phyloP scores from a whole-genome alignment of 2,888 invertebrate species.

The Laspeyria flexula region DNA sequence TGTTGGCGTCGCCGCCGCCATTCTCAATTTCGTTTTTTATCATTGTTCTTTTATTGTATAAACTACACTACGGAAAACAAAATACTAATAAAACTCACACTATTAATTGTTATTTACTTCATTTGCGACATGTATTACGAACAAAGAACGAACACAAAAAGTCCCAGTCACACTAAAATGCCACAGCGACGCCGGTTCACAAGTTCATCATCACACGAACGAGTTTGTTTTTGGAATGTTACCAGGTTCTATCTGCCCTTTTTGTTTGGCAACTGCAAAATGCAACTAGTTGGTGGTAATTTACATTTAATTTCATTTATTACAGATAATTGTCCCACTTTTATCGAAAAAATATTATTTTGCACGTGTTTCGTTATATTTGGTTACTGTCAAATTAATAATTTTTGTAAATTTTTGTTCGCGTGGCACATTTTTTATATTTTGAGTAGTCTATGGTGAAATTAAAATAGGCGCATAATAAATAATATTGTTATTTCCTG shows the following conservation, averaged over 20 bases:
- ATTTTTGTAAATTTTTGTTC: conserved; percentile 61
- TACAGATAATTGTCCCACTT: conserved; percentile 23
- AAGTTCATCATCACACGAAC: conserved; percentile 79
- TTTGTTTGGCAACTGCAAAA: conserved; percentile 43
- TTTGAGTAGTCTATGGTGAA: conserved; percentile 55
- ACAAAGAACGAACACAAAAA: conserved; percentile 83
- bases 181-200: conserved; percentile 84
- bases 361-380: conserved; percentile 58
- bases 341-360: conserved; percentile 29
- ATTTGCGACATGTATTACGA: conserved; percentile 77
- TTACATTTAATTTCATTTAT: conserved; percentile 45
- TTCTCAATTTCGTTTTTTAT: conserved; percentile 83
- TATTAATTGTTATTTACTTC: conserved; percentile 71
- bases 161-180: conserved; percentile 75
- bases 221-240: conserved; percentile 82
- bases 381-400: conserved; percentile 61
- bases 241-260: conserved; percentile 69
- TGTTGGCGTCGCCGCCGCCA: conserved; percentile 85
- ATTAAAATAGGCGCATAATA: not conserved
- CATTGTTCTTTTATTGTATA: conserved; percentile 72
- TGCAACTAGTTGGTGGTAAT: conserved; percentile 30
- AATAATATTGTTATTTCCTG: not conserved
- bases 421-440: conserved; percentile 66
- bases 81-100: conserved; percentile 78
- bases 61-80: conserved; percentile 82